Percentiles rank a stretch among this genome's conserved stretches.
Evolutionary conservation across 2,888 invertebrate species (phyloP).

Genomic region (Frankliniella fusca): DNA sequence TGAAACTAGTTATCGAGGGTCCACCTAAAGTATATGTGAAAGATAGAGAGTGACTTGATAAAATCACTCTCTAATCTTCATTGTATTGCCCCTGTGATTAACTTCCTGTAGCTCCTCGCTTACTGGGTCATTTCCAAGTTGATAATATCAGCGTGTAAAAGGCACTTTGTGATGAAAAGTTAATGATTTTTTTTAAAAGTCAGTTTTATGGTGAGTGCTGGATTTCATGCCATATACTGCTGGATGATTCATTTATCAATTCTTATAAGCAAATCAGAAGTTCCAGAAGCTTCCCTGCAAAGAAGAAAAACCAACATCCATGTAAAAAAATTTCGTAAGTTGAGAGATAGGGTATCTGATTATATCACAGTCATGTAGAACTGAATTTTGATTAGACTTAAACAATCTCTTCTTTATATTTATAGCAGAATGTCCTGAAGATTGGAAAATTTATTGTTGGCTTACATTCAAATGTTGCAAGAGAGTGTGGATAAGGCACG

Average conservation of each 20-base stretch:
- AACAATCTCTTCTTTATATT: not conserved
- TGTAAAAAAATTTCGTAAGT: no score
- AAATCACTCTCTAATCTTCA: not conserved
- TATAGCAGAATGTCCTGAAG: not conserved
- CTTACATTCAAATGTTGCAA: no score
- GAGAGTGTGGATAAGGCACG: not conserved
- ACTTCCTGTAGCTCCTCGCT: constrained; percentile 4
- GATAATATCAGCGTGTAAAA: not conserved
- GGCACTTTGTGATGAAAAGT: not conserved
- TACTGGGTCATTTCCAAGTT: not conserved
- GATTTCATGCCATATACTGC: no score
- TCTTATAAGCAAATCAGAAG: no score
- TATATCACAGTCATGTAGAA: not conserved
- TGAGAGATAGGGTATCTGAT: not conserved
- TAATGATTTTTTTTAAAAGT: no score
- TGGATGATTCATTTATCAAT: no score
- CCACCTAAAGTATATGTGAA: not conserved
- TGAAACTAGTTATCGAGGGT: no score
- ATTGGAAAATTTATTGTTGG: not conserved
- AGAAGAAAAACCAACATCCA: not conserved
- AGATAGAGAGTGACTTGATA: not conserved
- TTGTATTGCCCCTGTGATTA: constrained; percentile 22
- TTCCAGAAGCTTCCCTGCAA: not conserved
- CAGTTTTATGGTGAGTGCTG: no score
- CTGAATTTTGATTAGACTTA: not conserved